These are phyloP conservation scores for Cossypha caffra DNA, from an alignment of 2,797 vertebrate species.

Conservation along the genomic window DNA sequence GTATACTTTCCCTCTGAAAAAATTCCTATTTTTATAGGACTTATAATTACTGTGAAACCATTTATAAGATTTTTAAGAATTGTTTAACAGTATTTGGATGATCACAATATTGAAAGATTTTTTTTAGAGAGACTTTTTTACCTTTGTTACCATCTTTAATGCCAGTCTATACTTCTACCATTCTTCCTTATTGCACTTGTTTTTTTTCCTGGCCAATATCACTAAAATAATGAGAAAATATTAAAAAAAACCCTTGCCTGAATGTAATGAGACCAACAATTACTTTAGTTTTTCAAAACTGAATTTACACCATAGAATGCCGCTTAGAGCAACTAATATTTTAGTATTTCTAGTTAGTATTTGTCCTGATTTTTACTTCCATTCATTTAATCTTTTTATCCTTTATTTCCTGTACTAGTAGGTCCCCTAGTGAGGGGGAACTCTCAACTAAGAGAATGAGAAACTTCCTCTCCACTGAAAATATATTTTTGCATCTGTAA, in stretches of 20 bases:
- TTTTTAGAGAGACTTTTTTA: neutral
- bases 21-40: neutral
- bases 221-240: neutral
- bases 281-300: neutral
- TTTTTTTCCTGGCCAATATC: neutral
- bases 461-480: neutral
- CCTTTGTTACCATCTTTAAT: neutral
- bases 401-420: neutral
- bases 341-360: neutral
- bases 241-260: neutral
- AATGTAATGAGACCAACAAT: neutral
- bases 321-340: neutral
- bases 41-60: neutral
- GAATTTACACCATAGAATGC: neutral
- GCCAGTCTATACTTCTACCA: neutral
- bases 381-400: neutral
- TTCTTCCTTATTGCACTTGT: neutral
- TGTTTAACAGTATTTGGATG: neutral
- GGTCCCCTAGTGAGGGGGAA: neutral
- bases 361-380: neutral
- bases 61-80: neutral
- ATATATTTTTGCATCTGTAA: neutral
- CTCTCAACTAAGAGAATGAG: neutral
- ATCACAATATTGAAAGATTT: neutral
- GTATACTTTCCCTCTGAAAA: neutral